A percentile compares a stretch with the other conserved stretches of the same genome.
These are phyloP conservation scores for Hippocampus barbouri DNA, from an alignment of 2,113 vertebrate species.

Conservation along the genomic window DNA sequence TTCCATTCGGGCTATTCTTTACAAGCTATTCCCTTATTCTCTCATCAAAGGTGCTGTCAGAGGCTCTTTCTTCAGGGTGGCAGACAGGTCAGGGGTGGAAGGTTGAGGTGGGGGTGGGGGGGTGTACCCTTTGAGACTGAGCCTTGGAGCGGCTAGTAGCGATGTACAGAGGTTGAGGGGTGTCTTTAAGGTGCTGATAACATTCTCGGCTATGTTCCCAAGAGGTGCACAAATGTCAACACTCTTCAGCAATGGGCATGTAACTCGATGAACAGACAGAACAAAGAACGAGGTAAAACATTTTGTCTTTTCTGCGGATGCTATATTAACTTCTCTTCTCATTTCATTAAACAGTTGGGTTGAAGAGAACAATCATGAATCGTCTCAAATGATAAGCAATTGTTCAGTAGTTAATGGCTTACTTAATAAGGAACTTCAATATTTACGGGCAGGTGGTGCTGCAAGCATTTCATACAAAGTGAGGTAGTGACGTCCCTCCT, in stretches of 20 bases:
- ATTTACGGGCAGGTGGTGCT: constrained; percentile 8
- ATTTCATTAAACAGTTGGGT: constrained; percentile 41
- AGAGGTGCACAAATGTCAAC: constrained; percentile 77
- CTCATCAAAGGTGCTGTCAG: constrained; percentile 72
- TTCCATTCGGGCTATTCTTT: constrained; percentile 62
- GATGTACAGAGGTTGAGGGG: constrained; percentile 48
- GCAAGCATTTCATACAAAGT: no score
- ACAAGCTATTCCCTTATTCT: constrained; percentile 29
- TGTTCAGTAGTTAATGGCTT: constrained; percentile 15
- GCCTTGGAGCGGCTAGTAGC: constrained; percentile 33
- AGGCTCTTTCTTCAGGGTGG: constrained; percentile 56
- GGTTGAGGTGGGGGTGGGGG: constrained; percentile 52
- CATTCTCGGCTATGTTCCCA: constrained; percentile 75
- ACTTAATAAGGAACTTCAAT: constrained; percentile 17
- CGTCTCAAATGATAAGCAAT: constrained; percentile 17
- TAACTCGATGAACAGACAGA: constrained; percentile 71
- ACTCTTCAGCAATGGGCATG: constrained; percentile 65
- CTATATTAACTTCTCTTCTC: constrained; percentile 16
- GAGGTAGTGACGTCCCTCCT: no score
- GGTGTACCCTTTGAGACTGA: constrained; percentile 51
- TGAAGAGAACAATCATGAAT: constrained; percentile 36
- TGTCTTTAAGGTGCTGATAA: constrained; percentile 75
- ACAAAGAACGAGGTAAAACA: constrained; percentile 59
- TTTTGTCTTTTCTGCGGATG: constrained; percentile 60
- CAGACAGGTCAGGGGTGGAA: constrained; percentile 65